Conservation (phyloP, 2,797 vertebrate species). For the Lacerta bilineata region DNA sequence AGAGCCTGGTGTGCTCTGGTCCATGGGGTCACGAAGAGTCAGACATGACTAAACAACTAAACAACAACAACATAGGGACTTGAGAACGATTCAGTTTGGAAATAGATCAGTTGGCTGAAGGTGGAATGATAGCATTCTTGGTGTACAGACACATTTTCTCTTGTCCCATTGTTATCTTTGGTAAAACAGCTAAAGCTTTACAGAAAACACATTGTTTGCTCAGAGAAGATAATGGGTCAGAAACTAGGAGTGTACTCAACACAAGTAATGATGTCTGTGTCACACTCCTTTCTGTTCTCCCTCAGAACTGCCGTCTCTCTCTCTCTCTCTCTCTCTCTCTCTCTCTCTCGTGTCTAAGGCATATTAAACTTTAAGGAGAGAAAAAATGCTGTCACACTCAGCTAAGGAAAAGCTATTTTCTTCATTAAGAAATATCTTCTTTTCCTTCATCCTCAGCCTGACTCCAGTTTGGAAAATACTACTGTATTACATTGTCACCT, state of each 20-base stretch:
- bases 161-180: neutral
- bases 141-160: neutral
- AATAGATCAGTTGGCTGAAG: too few relatives aligned
- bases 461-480: constrained; percentile 40
- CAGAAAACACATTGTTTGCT: neutral
- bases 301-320: neutral
- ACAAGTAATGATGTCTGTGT: neutral
- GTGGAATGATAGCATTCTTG: too few relatives aligned
- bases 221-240: neutral
- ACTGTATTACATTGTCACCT: constrained; percentile 39
- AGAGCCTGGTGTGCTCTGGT: too few relatives aligned
- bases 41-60: too few relatives aligned
- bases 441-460: constrained; percentile 43
- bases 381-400: constrained; percentile 44
- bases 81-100: too few relatives aligned
- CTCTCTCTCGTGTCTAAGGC: too few relatives aligned
- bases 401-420: constrained; percentile 33
- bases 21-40: too few relatives aligned
- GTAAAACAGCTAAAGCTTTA: neutral
- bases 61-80: too few relatives aligned
- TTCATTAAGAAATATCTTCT: constrained; percentile 32
- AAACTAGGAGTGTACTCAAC: neutral
- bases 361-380: constrained; percentile 14
- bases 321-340: too few relatives aligned
- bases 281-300: neutral